phyloP scores from a whole-genome alignment of 1,140 invertebrate genomes.

The Rhynchophorus ferrugineus region DNA sequence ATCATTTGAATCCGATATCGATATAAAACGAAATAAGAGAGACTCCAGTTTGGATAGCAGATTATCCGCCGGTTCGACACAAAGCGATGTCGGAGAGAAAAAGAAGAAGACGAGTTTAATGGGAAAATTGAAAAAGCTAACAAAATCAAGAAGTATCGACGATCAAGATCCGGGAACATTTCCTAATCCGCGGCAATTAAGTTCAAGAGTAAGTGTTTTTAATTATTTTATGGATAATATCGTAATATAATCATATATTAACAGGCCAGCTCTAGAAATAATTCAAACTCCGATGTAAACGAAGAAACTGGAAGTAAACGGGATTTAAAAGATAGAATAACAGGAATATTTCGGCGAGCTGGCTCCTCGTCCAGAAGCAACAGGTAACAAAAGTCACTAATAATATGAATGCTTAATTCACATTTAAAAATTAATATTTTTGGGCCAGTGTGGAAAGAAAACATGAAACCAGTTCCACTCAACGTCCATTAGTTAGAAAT shows the following conservation, averaged over 20 bases:
- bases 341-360: conserved; percentile 72
- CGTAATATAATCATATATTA: neutral
- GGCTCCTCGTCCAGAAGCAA: conserved; percentile 54
- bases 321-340: conserved; percentile 69
- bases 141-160: conserved; percentile 76
- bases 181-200: conserved; percentile 25
- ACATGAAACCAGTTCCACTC: conserved; percentile 38
- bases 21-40: conserved; percentile 44
- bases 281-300: conserved; percentile 57
- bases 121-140: conserved; percentile 75
- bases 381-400: no score
- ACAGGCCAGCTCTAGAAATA: conserved; percentile 57
- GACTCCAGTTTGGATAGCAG: conserved; percentile 70
- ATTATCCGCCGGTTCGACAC: conserved; percentile 73
- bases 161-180: conserved; percentile 43
- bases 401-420: no score
- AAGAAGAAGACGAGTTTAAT: conserved; percentile 79
- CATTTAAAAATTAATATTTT: no score
- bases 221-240: neutral
- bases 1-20: conserved; percentile 51
- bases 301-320: conserved; percentile 60
- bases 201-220: conserved; percentile 6
- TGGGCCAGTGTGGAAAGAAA: conserved; percentile 37
- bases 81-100: conserved; percentile 66
- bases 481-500: conserved; percentile 38